These are phyloP conservation scores for Drosophila prolongata DNA, from an alignment of 2,888 invertebrate genomes.

Conservation along the genomic window DNA sequence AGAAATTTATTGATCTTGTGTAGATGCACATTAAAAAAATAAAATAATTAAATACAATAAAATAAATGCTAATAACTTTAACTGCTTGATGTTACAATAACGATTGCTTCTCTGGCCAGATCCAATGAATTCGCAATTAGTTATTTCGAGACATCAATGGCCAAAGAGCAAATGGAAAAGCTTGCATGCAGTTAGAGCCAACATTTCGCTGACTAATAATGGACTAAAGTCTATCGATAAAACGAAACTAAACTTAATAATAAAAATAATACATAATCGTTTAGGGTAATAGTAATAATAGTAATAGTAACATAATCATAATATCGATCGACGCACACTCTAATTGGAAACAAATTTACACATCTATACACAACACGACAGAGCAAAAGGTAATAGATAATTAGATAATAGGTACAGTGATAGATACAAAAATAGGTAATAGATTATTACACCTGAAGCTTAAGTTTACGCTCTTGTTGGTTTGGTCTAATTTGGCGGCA, in stretches of 20 bases:
- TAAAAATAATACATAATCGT: slow-evolving; percentile 39
- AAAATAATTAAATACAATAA: slow-evolving; percentile 18
- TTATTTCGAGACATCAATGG: slow-evolving; percentile 1
- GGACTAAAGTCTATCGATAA: slow-evolving; percentile 31
- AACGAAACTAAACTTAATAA: slow-evolving; percentile 24
- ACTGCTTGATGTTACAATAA: slow-evolving; percentile 5
- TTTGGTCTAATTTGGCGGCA: slow-evolving; percentile 72
- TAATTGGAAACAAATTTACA: slow-evolving; percentile 33
- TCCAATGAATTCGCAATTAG: background rate
- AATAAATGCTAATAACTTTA: slow-evolving; percentile 33
- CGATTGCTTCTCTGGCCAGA: slow-evolving; percentile 21
- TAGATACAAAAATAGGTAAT: slow-evolving; percentile 10
- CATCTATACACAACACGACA: slow-evolving; percentile 31
- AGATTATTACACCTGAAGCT: slow-evolving; percentile 61
- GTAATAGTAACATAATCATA: slow-evolving; percentile 20
- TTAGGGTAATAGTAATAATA: slow-evolving; percentile 16
- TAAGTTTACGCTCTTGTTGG: slow-evolving; percentile 71
- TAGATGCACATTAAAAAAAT: slow-evolving; percentile 22
- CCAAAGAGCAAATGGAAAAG: background rate
- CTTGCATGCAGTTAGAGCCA: slow-evolving; percentile 17
- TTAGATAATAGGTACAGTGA: slow-evolving; percentile 1
- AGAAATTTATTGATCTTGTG: slow-evolving; percentile 39
- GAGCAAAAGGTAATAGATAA: background rate
- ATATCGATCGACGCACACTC: slow-evolving; percentile 21
- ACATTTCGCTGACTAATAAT: slow-evolving; percentile 37